Evolutionary conservation across 2,888 invertebrate species (phyloP), one percentile per base, ranked within the genome.

Genomic region (Drosophila macrospina): DNA sequence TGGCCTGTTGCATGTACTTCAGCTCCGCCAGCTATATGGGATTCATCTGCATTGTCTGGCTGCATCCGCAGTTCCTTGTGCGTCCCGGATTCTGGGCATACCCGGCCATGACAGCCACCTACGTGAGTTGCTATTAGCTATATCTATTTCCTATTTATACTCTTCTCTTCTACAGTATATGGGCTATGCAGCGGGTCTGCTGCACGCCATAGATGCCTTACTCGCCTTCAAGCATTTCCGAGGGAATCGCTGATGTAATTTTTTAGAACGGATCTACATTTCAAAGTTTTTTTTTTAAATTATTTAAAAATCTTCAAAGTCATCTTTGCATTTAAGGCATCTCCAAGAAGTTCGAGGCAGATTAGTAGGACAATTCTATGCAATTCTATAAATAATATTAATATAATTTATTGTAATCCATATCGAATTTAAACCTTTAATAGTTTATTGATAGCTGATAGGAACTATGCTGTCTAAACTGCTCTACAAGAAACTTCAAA

Each of bases 41-140:
- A 0, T 95, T 96, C 75, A 95, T 96, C 0, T 96, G 97, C 16
- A 95, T 96, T 78, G 92, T 96, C 41, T 95, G 95, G 91, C 92
- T 97, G 55, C 95, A 96, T 92, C 96, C 96, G 0, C 93, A 95
- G 82, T 97, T 97, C 91, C 93, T 95, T 30, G 89, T 95, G 6
- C 92, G 94, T 62, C 95, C 94, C 41, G 96, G 97, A 75, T 96
- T 96, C 89, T 95, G 96, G 88, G 96, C 96, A 11, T 97, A 96
- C 93, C 97, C 97, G n/a, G 96, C 97, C 2, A 96, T 97, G 96
- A 96, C 96, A 28, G 96, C 96, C 0, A 95, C 96, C 76, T 97
- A 97, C 91, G 97, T 97, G 93, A 95, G 96, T 95, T 16, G 0
- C 3, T 20, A 20, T 20, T 20, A 20, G n/a, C n/a, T 20, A 20